Conservation (phyloP, 2,797 vertebrate species). For the Mus minutoides region DNA sequence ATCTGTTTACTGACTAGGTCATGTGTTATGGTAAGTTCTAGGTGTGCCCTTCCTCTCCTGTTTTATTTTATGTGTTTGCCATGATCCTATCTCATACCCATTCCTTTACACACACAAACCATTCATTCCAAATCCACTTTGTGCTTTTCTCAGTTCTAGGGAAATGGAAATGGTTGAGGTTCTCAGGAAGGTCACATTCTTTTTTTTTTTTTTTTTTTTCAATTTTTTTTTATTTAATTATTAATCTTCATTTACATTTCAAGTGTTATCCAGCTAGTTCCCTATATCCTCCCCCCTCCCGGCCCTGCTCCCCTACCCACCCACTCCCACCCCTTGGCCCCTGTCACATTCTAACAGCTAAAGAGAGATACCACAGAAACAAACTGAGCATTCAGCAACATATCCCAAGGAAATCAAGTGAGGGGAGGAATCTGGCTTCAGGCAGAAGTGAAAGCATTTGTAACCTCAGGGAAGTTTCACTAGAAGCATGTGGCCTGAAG, state of each 20-base stretch:
- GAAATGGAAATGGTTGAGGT: background rate
- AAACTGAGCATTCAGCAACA: background rate
- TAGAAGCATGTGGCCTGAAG: background rate
- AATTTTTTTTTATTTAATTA: too few species aligned
- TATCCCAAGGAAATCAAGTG: background rate
- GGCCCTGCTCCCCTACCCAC: too few species aligned
- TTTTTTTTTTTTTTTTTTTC: too few species aligned
- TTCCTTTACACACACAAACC: background rate
- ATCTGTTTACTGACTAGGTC: background rate
- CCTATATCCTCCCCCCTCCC: too few species aligned
- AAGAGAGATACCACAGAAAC: background rate
- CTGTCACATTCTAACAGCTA: background rate
- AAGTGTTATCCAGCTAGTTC: too few species aligned
- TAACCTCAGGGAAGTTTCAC: background rate
- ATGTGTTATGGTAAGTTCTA: background rate
- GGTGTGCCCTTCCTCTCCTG: background rate
- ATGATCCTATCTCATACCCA: background rate
- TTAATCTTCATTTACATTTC: too few species aligned
- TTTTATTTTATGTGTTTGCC: constrained; percentile 5
- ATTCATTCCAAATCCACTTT: background rate
- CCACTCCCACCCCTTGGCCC: too few species aligned
- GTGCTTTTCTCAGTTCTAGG: background rate
- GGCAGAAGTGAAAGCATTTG: background rate
- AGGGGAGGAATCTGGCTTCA: fast-evolving
- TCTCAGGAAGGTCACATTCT: background rate